phyloP scores from a whole-genome alignment of 2,888 invertebrate species.

The Stenotaenia linearis region DNA sequence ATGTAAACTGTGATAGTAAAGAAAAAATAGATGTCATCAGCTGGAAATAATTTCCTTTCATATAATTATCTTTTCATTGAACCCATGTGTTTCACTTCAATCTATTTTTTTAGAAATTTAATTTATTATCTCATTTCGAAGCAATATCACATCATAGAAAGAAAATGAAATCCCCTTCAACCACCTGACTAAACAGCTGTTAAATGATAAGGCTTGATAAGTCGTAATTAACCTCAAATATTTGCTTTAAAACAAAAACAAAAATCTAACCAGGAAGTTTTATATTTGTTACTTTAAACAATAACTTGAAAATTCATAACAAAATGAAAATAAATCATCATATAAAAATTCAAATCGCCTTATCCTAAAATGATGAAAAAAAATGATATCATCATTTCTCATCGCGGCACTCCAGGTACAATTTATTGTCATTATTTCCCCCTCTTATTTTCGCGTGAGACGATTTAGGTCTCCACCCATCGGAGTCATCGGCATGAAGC shows the following conservation, averaged over 20 bases:
- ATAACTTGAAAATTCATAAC: neutral
- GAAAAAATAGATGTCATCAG: neutral
- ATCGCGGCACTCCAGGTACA: neutral
- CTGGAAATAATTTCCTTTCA: neutral
- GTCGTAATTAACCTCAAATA: neutral
- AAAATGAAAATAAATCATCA: neutral
- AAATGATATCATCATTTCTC: neutral
- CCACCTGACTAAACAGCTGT: neutral
- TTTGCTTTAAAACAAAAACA: neutral
- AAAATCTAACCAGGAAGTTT: neutral
- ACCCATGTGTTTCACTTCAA: neutral
- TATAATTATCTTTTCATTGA: neutral
- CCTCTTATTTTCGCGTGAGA: neutral
- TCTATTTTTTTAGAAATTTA: neutral
- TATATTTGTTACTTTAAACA: neutral
- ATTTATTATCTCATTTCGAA: neutral
- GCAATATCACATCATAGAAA: neutral
- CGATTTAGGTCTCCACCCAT: neutral
- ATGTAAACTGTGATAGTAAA: neutral
- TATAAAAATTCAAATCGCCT: neutral
- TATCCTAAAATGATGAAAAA: neutral
- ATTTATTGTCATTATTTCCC: neutral
- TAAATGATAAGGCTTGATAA: neutral
- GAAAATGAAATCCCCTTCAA: neutral
- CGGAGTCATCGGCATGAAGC: slow-evolving; percentile 12